Evolutionary conservation across 1,140 invertebrate genomes (phyloP).

Genomic region (Heliconius congener): DNA sequence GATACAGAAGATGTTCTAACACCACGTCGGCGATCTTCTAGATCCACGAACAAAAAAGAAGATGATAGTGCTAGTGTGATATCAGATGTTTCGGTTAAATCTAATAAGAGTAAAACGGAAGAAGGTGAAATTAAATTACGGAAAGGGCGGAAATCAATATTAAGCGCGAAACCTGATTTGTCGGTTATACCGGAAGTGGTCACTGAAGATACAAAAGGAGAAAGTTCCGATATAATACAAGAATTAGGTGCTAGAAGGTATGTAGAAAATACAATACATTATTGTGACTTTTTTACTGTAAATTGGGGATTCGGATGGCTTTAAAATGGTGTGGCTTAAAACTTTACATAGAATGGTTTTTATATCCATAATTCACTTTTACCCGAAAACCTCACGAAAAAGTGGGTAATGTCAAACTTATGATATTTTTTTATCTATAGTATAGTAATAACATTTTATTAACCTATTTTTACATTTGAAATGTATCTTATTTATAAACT

Average conservation of each 20-base stretch:
- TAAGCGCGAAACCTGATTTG: slow-evolving; percentile 65
- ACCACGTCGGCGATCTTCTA: slow-evolving; percentile 54
- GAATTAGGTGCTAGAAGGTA: slow-evolving; percentile 54
- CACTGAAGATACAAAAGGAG: slow-evolving; percentile 48
- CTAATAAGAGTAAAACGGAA: slow-evolving; percentile 53
- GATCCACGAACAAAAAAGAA: slow-evolving; percentile 57
- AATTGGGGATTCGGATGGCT: too few species aligned
- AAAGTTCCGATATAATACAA: slow-evolving; percentile 16
- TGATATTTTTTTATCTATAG: too few species aligned
- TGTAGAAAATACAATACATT: neutral
- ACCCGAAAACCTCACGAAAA: too few species aligned
- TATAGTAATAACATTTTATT: too few species aligned
- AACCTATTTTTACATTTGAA: too few species aligned
- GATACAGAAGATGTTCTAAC: slow-evolving; percentile 55
- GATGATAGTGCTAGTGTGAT: slow-evolving; percentile 64
- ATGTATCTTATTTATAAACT: too few species aligned
- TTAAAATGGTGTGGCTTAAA: too few species aligned
- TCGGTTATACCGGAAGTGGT: slow-evolving; percentile 75
- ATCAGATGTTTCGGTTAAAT: slow-evolving; percentile 58
- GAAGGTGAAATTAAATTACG: slow-evolving; percentile 46
- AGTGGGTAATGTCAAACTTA: too few species aligned
- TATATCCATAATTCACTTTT: too few species aligned
- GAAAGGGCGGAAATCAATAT: slow-evolving; percentile 61
- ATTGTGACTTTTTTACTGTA: neutral
- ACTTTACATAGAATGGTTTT: too few species aligned